These are phyloP conservation scores for Yoshiicerus persimilis DNA, from an alignment of 1,140 invertebrate species.

Conservation along the genomic window DNA sequence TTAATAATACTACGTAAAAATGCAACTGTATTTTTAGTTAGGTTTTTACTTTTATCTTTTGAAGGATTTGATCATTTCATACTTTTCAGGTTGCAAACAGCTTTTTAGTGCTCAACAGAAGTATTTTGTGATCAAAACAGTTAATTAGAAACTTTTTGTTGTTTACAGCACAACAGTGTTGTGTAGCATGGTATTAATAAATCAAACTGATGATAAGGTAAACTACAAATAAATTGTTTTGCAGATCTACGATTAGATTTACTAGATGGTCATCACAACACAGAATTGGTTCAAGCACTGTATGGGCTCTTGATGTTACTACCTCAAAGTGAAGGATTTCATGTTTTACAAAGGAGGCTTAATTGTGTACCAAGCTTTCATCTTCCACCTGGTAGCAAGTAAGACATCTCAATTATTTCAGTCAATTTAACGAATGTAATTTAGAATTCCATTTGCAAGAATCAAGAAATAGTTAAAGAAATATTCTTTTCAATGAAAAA, in stretches of 20 bases:
- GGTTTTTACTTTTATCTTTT: too few relatives aligned
- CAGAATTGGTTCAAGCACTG: slow-evolving; percentile 80
- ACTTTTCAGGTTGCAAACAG: too few relatives aligned
- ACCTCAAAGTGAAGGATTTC: slow-evolving; percentile 95
- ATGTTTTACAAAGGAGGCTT: slow-evolving; percentile 79
- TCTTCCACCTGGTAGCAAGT: slow-evolving; percentile 56
- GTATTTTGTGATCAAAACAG: neutral
- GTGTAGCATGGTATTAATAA: neutral
- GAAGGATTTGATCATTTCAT: neutral
- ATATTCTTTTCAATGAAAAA: too few relatives aligned
- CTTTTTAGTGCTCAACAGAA: neutral
- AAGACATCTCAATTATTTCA: slow-evolving; percentile 24
- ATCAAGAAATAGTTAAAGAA: too few relatives aligned
- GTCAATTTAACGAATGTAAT: neutral
- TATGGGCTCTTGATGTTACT: slow-evolving; percentile 97
- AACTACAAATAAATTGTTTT: slow-evolving; percentile 48
- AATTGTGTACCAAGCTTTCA: slow-evolving; percentile 78
- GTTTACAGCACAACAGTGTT: neutral
- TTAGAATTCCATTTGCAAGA: too few relatives aligned
- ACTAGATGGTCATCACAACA: slow-evolving; percentile 75
- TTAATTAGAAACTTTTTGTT: neutral
- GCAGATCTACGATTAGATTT: slow-evolving; percentile 89
- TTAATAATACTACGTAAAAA: too few relatives aligned
- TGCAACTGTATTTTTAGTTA: too few relatives aligned
- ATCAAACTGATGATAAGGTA: too few relatives aligned